These are phyloP conservation scores for Porites lutea DNA, from an alignment of 64 coral and sea anemone species.

Conservation along the genomic window DNA sequence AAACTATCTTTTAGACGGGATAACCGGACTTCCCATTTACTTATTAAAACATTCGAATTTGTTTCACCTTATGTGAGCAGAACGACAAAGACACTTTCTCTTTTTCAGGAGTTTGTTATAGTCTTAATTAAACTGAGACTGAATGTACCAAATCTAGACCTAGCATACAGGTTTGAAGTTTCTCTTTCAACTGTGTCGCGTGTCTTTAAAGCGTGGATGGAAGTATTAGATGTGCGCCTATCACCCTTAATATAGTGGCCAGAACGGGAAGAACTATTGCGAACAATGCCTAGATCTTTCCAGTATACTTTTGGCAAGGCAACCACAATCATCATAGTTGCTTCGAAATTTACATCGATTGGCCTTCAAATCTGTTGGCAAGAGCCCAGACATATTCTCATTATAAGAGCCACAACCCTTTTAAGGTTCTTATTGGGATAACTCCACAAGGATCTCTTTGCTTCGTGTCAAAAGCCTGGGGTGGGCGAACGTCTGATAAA, in stretches of 20 bases:
- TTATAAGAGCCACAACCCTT: conserved; percentile 14
- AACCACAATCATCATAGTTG: conserved; percentile 55
- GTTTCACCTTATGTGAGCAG: conserved; percentile 45
- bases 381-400: conserved; percentile 21
- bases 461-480: conserved; percentile 26
- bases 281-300: conserved; percentile 34
- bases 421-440: conserved; percentile 24
- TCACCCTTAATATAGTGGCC: conserved; percentile 47
- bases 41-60: conserved; percentile 35
- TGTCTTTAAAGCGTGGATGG: conserved; percentile 46
- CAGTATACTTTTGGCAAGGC: conserved; percentile 45
- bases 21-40: conserved; percentile 18
- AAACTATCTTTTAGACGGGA: conserved; percentile 33
- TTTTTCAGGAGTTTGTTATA: conserved; percentile 50
- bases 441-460: conserved; percentile 14
- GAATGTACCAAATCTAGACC: conserved; percentile 54
- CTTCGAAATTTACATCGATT: conserved; percentile 22
- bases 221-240: conserved; percentile 52
- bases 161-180: conserved; percentile 49
- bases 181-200: conserved; percentile 32
- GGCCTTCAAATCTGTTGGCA: neutral
- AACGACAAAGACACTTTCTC: conserved; percentile 34
- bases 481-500: conserved; percentile 33
- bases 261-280: conserved; percentile 41
- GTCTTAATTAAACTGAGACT: conserved; percentile 47